Percentiles rank a stretch among this genome's conserved stretches.
Evolutionary conservation across 2,888 invertebrate genomes (phyloP).

Genomic region (Eupithecia subumbrata): DNA sequence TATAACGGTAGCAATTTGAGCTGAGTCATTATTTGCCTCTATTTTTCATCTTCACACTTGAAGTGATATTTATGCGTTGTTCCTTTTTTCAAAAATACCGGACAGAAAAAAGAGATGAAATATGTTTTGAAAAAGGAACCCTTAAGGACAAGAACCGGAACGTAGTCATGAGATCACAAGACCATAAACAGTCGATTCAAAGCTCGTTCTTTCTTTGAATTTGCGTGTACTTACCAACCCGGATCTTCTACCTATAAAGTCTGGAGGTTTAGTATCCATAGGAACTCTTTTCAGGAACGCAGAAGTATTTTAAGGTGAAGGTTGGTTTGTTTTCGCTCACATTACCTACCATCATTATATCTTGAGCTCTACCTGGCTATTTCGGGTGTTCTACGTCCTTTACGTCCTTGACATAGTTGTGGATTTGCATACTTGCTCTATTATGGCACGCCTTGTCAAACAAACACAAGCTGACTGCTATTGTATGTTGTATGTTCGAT

Average conservation of each 20-base stretch:
- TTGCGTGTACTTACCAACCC: background rate
- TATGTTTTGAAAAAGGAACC: background rate
- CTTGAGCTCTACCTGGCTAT: background rate
- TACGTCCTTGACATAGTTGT: slow-evolving; percentile 8
- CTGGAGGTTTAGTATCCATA: background rate
- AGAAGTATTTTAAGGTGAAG: background rate
- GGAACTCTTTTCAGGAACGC: background rate
- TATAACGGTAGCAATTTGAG: background rate
- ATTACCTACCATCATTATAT: background rate
- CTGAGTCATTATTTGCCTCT: background rate
- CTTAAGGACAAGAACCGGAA: background rate
- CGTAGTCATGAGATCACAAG: background rate
- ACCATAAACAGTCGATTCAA: background rate
- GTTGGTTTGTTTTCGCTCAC: background rate
- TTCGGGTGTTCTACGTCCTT: background rate
- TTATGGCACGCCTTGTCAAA: slow-evolving; percentile 9
- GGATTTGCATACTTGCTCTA: slow-evolving; percentile 11
- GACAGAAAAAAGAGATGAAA: background rate
- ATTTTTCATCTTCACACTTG: slow-evolving; percentile 1
- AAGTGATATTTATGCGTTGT: background rate
- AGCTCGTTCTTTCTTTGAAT: background rate
- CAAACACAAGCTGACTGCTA: background rate
- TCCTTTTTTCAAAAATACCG: background rate
- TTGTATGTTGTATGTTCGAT: background rate
- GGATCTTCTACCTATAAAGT: background rate